Base-by-base conservation (phyloP, 2,888 invertebrate species). In the Drosophila falleni region DNA sequence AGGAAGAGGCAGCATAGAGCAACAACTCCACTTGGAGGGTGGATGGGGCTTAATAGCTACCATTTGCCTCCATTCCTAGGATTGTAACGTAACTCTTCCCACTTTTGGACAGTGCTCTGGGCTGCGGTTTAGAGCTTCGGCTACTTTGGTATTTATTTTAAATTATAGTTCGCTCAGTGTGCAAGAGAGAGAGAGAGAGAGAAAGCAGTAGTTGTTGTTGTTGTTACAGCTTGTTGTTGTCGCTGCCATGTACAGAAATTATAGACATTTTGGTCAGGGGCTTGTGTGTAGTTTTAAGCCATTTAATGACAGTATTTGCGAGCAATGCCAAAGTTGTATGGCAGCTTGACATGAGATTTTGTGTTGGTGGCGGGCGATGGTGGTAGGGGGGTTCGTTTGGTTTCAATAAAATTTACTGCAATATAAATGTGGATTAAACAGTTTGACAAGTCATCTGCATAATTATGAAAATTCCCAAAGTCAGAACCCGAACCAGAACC, bases 131-230 rank as follows among this genome's bases (percentile, higher is more conserved):
- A 77, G 82, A 82, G 76, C 73, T 80, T 62, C 66, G 83, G 87
- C 87, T 83, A 83, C 89, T 83, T 83, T 87, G 83, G 87, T 85
- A 83, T 89, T 89, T 83, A 89, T 89, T 83, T 83, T 83, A 89
- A 83, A 83, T 83, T 83, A 83, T 83, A 89, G 83, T 83, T 87
- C 42, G 89, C 83, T 83, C 71, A 88, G 62, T 53, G 62, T 41
- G 60, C n/a, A 8, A 35, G 33, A 53, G 19, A 54, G 60, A 16
- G 26, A 39, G 33, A 46, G 13, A 19, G 46, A 1, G 47, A 63
- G 67, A 29, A 37, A 19, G 19, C 19, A 19, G 19, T n/a, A n/a
- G n/a, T n/a, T n/a, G 56, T 41, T 16, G 42, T 44, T 44, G 44
- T 44, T 42, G 9, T 16, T 41, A 8, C 42, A 62, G 60, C 53